Percentiles rank a stretch among this genome's conserved stretches.
phyloP scores from a whole-genome alignment of 2,113 vertebrate genomes.

The Neotragus moschatus region DNA sequence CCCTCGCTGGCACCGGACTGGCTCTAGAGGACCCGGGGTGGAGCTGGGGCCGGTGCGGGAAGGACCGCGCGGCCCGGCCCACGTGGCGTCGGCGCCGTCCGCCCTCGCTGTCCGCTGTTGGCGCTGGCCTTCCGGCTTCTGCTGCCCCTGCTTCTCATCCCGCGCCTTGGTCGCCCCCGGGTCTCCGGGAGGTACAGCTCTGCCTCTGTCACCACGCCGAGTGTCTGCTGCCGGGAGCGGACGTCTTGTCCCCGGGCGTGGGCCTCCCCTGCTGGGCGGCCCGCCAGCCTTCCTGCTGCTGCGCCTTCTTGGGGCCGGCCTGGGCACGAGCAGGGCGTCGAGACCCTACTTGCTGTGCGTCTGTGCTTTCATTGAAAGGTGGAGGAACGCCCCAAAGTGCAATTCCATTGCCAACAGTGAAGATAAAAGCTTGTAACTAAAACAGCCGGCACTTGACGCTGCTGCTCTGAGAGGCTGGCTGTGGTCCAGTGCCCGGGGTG shows the following conservation, averaged over 20 bases:
- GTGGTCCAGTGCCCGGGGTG: fast-evolving
- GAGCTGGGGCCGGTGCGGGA: not conserved
- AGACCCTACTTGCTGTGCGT: not conserved
- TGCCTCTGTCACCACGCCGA: fast-evolving
- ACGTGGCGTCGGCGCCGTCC: fast-evolving
- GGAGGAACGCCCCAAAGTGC: fast-evolving
- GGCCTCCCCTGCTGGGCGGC: fast-evolving
- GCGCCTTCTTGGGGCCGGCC: not conserved
- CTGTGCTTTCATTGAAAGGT: not conserved
- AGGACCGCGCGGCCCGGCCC: not conserved
- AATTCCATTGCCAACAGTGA: fast-evolving
- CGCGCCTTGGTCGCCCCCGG: fast-evolving
- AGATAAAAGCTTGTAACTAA: fast-evolving
- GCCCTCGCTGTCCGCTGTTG: not conserved
- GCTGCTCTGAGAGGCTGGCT: fast-evolving
- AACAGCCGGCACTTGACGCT: fast-evolving
- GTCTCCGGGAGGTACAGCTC: not conserved
- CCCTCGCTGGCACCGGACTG: not conserved
- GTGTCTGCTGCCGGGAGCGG: fast-evolving
- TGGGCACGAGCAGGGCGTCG: not conserved
- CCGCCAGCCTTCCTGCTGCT: fast-evolving
- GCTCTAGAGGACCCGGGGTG: not conserved
- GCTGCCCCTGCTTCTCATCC: not conserved
- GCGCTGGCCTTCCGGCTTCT: not conserved
- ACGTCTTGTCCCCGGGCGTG: not conserved